These are phyloP conservation scores for Trachymyrmex cornetzi DNA, from an alignment of 1,140 invertebrate genomes.

Conservation along the genomic window DNA sequence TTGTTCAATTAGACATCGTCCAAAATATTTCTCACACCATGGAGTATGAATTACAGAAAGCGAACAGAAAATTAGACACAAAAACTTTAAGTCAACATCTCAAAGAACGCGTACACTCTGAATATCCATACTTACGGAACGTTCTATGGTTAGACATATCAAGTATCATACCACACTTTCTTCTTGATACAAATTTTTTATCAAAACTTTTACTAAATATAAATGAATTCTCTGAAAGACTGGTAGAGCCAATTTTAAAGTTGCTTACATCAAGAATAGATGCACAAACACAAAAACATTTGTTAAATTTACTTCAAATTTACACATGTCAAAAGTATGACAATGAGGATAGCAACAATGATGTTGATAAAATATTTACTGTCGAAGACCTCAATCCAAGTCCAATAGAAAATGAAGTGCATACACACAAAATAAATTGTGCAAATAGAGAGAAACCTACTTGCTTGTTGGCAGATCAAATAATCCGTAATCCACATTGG, in stretches of 20 bases:
- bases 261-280: slow-evolving; percentile 70
- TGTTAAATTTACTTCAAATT: slow-evolving; percentile 77
- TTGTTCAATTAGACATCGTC: slow-evolving; percentile 84
- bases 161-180: slow-evolving; percentile 71
- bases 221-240: slow-evolving; percentile 78
- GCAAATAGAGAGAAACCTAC: slow-evolving; percentile 5
- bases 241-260: slow-evolving; percentile 77
- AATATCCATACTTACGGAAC: slow-evolving; percentile 73
- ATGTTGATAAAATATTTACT: slow-evolving; percentile 74
- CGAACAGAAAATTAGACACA: slow-evolving; percentile 57
- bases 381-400: slow-evolving; percentile 75
- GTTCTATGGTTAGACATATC: slow-evolving; percentile 76
- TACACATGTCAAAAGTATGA: slow-evolving; percentile 58
- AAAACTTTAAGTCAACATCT: slow-evolving; percentile 69
- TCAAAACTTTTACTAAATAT: slow-evolving; percentile 75
- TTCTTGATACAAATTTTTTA: slow-evolving; percentile 78
- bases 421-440: slow-evolving; percentile 39
- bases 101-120: slow-evolving; percentile 68
- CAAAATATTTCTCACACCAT: slow-evolving; percentile 77
- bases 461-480: slow-evolving; percentile 68
- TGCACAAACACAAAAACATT: slow-evolving; percentile 62
- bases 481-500: slow-evolving; percentile 78
- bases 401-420: background rate
- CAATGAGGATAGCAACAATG: slow-evolving; percentile 33
- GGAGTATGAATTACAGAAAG: slow-evolving; percentile 73